Evolutionary conservation across 2,888 invertebrate species (phyloP).

Genomic region (Platycheirus rosarum): DNA sequence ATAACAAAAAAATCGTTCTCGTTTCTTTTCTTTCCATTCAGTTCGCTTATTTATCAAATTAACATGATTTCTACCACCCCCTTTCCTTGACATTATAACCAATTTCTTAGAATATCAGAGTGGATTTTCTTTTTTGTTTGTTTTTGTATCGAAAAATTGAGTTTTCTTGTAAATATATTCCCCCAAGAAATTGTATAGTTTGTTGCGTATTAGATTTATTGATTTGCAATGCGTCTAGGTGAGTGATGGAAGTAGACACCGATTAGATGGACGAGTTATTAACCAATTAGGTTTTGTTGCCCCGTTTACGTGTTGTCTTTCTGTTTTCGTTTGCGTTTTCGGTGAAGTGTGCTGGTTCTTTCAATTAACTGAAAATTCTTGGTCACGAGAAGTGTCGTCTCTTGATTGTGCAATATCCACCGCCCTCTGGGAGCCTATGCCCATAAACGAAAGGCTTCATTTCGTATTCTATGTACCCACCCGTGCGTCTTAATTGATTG

Average conservation of each 20-base stretch:
- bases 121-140: constrained; percentile 24
- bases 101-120: too few relatives aligned
- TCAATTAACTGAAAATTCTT: background rate
- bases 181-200: too few relatives aligned
- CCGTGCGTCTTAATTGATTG: too few relatives aligned
- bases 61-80: constrained; percentile 49
- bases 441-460: too few relatives aligned
- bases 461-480: background rate
- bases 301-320: background rate
- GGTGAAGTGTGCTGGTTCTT: background rate
- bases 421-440: background rate
- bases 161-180: constrained; percentile 36
- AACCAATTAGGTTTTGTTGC: constrained; percentile 17
- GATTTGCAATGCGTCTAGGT: background rate
- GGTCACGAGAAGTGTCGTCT: constrained; percentile 19
- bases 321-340: background rate
- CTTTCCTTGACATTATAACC: background rate
- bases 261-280: background rate
- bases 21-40: constrained; percentile 14
- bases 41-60: constrained; percentile 49
- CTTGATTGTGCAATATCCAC: constrained; percentile 2
- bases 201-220: too few relatives aligned
- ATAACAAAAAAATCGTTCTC: constrained; percentile 36
- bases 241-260: background rate
- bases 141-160: constrained; percentile 23